A percentile compares a stretch with the other conserved stretches of the same genome.
phyloP scores from a whole-genome alignment of 2,797 vertebrate genomes.

The Ficedula albicollis region DNA sequence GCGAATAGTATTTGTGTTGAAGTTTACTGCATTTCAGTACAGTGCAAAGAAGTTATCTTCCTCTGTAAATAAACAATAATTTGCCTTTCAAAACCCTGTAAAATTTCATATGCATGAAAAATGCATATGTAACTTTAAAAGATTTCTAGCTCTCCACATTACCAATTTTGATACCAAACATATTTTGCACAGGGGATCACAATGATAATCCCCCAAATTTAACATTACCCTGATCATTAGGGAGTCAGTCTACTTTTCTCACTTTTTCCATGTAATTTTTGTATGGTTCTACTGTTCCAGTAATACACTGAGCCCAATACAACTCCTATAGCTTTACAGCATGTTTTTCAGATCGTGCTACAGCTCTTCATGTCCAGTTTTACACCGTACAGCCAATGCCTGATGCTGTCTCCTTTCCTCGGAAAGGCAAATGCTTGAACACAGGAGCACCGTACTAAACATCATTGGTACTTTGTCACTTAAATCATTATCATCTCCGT shows the following conservation, averaged over 20 bases:
- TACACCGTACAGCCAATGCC: accelerated
- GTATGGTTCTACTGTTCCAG: neutral
- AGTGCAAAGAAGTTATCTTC: neutral
- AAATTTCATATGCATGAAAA: neutral
- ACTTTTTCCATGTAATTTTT: neutral
- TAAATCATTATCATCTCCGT: neutral
- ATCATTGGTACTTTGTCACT: neutral
- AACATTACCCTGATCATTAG: neutral
- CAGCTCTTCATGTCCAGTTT: neutral
- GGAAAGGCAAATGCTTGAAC: neutral
- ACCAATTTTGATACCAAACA: neutral
- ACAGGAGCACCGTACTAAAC: neutral
- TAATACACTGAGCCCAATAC: neutral
- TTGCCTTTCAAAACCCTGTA: neutral
- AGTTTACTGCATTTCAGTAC: neutral
- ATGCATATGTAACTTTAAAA: neutral
- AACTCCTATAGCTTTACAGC: neutral
- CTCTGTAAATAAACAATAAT: neutral
- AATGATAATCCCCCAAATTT: neutral
- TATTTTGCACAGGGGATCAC: neutral
- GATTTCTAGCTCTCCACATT: neutral
- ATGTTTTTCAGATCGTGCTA: neutral
- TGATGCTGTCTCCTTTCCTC: neutral
- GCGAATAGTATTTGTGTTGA: neutral
- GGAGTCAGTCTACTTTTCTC: neutral